A percentile compares a stretch with the other conserved stretches of the same genome.
phyloP scores from a whole-genome alignment of 2,797 vertebrate species.

The Aphelocoma californica region DNA sequence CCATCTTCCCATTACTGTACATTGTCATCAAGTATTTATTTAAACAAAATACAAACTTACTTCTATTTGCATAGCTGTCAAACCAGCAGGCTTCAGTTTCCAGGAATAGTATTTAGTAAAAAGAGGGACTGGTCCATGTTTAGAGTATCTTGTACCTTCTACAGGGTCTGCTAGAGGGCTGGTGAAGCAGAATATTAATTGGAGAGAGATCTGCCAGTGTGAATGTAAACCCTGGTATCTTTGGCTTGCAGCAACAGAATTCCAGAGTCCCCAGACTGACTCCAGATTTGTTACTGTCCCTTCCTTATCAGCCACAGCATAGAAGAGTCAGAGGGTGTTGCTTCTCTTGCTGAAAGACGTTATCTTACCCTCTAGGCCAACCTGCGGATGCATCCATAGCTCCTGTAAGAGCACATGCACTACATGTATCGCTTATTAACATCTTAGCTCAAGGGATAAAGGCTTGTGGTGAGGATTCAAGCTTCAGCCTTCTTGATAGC shows the following conservation, averaged over 20 bases:
- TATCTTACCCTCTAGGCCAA: neutral
- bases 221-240: neutral
- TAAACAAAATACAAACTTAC: neutral
- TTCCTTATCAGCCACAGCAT: neutral
- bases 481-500: neutral
- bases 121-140: neutral
- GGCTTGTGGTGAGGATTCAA: neutral
- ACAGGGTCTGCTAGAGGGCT: neutral
- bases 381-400: rapidly evolving
- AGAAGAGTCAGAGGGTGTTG: neutral
- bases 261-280: neutral
- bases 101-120: neutral
- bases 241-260: neutral
- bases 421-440: rapidly evolving
- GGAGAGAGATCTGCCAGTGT: neutral
- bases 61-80: neutral
- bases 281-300: neutral
- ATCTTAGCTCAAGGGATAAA: neutral
- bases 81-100: neutral
- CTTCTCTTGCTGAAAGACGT: neutral
- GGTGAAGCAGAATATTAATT: neutral
- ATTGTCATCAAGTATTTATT: neutral
- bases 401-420: neutral
- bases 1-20: neutral
- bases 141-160: neutral